Conservation (phyloP, 92 coral and sea anemone species). For the Parazoanthus swiftii region DNA sequence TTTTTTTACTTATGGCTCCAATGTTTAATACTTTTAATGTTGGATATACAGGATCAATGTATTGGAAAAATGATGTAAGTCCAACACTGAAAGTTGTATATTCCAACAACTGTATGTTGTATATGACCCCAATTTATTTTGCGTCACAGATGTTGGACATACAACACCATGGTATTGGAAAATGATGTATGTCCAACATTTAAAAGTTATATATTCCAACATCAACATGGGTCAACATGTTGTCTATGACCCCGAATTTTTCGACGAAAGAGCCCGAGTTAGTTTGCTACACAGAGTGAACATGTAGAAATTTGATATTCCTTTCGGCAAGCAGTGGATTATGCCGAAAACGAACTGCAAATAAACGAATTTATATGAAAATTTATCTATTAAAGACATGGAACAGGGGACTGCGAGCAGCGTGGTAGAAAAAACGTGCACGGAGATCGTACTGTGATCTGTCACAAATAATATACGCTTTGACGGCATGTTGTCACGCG, state of each 20-base stretch:
- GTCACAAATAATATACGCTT: too few species aligned
- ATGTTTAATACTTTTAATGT: too few species aligned
- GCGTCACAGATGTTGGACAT: neutral
- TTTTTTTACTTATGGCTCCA: too few species aligned
- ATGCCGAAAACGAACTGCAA: neutral
- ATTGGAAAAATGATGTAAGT: too few species aligned
- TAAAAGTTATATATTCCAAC: too few species aligned
- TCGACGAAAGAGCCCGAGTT: too few species aligned
- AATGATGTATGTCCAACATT: too few species aligned
- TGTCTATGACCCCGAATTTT: neutral
- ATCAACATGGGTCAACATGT: neutral
- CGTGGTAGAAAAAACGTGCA: neutral
- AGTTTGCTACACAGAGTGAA: too few species aligned
- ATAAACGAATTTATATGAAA: neutral
- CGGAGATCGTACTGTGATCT: neutral
- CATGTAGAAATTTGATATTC: neutral
- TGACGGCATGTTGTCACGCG: too few species aligned
- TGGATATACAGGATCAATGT: too few species aligned
- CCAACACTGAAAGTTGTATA: too few species aligned
- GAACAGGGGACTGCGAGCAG: slow-evolving; percentile 1
- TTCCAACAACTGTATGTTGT: too few species aligned
- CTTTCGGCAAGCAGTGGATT: neutral
- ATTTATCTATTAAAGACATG: neutral
- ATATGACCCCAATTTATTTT: neutral
- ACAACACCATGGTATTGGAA: neutral